A percentile compares a stretch with the other conserved stretches of the same genome.
Evolutionary conservation across 1,140 invertebrate species (phyloP).

Genomic region (Helicoverpa zea): DNA sequence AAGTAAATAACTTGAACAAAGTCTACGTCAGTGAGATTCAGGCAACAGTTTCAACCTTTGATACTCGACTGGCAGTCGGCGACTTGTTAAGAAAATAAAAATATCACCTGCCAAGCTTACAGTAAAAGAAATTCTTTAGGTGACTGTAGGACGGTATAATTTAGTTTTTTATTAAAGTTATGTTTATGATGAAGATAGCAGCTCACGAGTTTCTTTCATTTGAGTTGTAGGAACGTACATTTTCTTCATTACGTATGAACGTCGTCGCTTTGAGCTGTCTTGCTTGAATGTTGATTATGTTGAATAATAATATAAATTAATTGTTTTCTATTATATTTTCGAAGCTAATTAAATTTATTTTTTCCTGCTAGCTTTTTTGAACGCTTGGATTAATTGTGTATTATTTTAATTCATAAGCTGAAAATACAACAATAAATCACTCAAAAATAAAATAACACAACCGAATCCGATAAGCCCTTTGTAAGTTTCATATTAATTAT

Average conservation of each 20-base stretch:
- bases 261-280: not conserved
- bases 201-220: conserved; percentile 21
- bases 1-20: conserved; percentile 81
- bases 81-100: conserved; percentile 66
- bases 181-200: conserved; percentile 20
- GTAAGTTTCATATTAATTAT: not conserved
- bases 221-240: not conserved
- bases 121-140: conserved; percentile 39
- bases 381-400: too few species aligned
- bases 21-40: conserved; percentile 73
- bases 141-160: conserved; percentile 29
- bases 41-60: conserved; percentile 70
- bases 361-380: too few species aligned
- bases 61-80: conserved; percentile 63
- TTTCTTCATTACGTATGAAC: conserved; percentile 8
- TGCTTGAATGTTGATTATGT: not conserved
- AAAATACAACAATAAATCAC: too few species aligned
- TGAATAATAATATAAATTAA: not conserved
- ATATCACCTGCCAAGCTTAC: conserved; percentile 52
- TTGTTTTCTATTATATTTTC: not conserved
- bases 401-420: not conserved
- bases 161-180: conserved; percentile 22
- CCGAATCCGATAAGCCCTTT: conserved; percentile 10
- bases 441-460: not conserved
- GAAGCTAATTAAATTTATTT: too few species aligned